These are phyloP conservation scores for Cydia pomonella DNA, from an alignment of 1,140 invertebrate species.

Conservation along the genomic window DNA sequence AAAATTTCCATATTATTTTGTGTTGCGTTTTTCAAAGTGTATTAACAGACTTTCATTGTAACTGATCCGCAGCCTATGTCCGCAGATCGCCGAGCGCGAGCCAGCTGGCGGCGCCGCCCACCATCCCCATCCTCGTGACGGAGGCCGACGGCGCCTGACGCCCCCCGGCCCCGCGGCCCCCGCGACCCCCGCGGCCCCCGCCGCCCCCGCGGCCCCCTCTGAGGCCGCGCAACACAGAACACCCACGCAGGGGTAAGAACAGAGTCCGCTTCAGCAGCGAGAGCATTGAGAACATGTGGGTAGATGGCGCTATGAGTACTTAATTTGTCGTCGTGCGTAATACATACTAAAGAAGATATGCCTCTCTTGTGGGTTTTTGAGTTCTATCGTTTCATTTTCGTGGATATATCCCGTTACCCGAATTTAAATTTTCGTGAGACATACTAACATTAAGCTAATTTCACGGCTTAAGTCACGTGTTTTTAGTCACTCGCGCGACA, in stretches of 20 bases:
- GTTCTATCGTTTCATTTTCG: too few relatives aligned
- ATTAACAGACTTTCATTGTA: slow-evolving; percentile 33
- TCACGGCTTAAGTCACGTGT: too few relatives aligned
- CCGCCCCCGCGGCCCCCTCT: background rate
- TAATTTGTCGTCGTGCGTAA: background rate
- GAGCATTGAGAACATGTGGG: slow-evolving; percentile 35
- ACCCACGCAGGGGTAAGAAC: slow-evolving; percentile 2
- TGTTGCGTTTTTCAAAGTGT: too few relatives aligned
- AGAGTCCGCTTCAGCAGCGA: slow-evolving; percentile 30
- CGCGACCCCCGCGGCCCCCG: too few relatives aligned
- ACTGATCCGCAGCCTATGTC: slow-evolving; percentile 35
- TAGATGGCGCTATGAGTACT: slow-evolving; percentile 25
- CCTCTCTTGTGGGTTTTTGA: too few relatives aligned
- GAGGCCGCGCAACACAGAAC: slow-evolving; percentile 33
- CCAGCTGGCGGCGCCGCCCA: slow-evolving; percentile 54
- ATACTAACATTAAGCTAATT: too few relatives aligned
- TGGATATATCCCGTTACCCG: too few relatives aligned
- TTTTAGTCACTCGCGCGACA: too few relatives aligned
- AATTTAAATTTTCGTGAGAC: too few relatives aligned
- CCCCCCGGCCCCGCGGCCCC: background rate
- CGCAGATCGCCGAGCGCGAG: slow-evolving; percentile 67
- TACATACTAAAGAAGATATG: background rate
- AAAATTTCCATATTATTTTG: too few relatives aligned
- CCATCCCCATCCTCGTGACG: slow-evolving; percentile 72
- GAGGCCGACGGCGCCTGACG: slow-evolving; percentile 59